A percentile compares a stretch with the other conserved stretches of the same genome.
Conservation (phyloP, 2,113 vertebrate species). For the Nycticryphes semicollaris region DNA sequence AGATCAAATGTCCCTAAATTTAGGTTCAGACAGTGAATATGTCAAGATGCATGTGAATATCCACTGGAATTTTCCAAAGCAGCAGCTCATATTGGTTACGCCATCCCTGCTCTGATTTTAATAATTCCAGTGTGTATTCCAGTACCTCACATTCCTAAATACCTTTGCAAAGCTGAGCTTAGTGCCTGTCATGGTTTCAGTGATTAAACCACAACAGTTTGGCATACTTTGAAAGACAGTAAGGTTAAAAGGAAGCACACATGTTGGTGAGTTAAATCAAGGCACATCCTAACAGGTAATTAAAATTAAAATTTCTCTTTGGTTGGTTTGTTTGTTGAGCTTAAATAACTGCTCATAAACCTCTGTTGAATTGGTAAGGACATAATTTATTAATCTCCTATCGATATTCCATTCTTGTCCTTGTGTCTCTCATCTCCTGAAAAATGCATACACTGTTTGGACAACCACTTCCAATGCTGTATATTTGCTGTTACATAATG, state of each 20-base stretch:
- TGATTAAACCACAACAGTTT: not conserved
- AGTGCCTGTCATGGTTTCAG: not conserved
- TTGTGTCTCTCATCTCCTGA: not conserved
- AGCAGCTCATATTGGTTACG: not conserved
- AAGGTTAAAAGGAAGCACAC: not conserved
- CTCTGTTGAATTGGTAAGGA: not conserved
- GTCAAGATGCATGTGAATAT: not conserved
- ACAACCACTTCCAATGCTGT: not conserved
- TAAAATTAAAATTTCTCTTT: not conserved
- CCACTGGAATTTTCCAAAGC: conserved; percentile 9
- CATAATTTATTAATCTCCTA: not conserved
- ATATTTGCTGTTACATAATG: not conserved
- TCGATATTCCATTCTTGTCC: not conserved
- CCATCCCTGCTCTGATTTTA: not conserved
- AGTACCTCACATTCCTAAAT: not conserved
- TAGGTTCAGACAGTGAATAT: not conserved
- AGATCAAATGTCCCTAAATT: not conserved
- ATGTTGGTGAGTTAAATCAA: not conserved
- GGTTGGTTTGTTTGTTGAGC: not conserved
- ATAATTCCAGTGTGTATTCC: not conserved
- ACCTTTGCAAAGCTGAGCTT: not conserved
- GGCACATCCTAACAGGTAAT: not conserved
- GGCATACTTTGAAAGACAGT: not conserved
- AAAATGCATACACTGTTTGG: not conserved
- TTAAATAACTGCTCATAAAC: not conserved